Evolutionary conservation across 1,140 invertebrate genomes (phyloP).

Genomic region (Temnothorax nylanderi): DNA sequence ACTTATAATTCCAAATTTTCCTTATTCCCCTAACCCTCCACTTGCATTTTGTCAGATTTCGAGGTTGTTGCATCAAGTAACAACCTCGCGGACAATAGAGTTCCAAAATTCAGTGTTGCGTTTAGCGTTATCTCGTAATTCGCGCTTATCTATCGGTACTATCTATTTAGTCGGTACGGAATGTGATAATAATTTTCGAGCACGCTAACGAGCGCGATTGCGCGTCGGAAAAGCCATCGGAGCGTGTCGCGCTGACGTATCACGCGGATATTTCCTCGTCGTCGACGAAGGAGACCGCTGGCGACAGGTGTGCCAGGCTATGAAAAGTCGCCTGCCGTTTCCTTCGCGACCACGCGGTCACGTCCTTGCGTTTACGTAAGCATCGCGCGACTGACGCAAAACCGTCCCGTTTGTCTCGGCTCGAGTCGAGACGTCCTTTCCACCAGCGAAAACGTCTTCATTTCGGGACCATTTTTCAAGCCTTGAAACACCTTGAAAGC

Average conservation of each 20-base stretch:
- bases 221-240: conserved; percentile 35
- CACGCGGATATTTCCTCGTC: conserved; percentile 46
- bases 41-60: not conserved
- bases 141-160: not conserved
- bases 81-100: not conserved
- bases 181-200: conserved; percentile 35
- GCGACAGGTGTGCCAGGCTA: conserved; percentile 25
- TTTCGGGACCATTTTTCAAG: not conserved
- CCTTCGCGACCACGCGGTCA: not conserved
- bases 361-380: conserved; percentile 77
- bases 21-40: not conserved
- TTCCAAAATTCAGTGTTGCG: not conserved
- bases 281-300: not conserved
- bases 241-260: conserved; percentile 45
- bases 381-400: conserved; percentile 60
- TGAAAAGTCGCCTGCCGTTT: conserved; percentile 20
- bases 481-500: not conserved
- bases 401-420: not conserved
- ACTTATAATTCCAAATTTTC: not conserved
- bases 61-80: not conserved
- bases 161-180: conserved; percentile 4
- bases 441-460: not conserved
- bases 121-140: not conserved
- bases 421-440: conserved; percentile 6
- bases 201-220: conserved; percentile 34